Percentiles rank a stretch among this genome's conserved stretches.
phyloP scores from a whole-genome alignment of 1,140 invertebrate genomes.

The Drosophila nikananu region DNA sequence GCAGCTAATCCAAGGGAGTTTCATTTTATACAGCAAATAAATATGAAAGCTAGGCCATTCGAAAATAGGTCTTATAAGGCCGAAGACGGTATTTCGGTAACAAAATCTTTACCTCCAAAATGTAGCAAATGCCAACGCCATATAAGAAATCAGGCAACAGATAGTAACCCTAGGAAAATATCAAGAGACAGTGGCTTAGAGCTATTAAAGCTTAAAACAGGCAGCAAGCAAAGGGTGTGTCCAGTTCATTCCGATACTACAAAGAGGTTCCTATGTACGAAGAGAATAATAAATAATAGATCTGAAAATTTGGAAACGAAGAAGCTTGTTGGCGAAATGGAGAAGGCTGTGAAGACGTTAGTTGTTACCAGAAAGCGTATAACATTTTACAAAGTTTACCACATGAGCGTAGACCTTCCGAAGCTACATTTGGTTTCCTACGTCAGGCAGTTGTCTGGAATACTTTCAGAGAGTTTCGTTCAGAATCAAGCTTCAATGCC shows the following conservation, averaged over 20 bases:
- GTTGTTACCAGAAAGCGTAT: neutral
- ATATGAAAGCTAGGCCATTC: neutral
- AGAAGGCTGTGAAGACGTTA: neutral
- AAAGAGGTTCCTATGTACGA: neutral
- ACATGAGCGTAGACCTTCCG: slow-evolving; percentile 16
- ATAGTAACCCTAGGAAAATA: neutral
- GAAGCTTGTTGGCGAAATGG: neutral
- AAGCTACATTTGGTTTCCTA: slow-evolving; percentile 15
- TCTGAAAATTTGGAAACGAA: neutral
- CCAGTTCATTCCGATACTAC: neutral
- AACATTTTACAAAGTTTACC: slow-evolving; percentile 6
- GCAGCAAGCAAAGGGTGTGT: neutral
- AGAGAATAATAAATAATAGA: neutral
- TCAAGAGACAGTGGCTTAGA: neutral
- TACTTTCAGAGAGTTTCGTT: neutral
- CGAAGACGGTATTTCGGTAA: neutral
- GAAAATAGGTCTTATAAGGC: neutral
- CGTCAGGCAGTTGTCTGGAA: slow-evolving; percentile 1
- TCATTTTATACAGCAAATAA: neutral
- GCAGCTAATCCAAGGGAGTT: neutral
- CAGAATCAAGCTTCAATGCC: neutral
- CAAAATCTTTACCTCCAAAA: neutral
- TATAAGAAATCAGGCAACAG: neutral
- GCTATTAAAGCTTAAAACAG: neutral
- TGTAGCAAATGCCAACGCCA: neutral